These are phyloP conservation scores for Acrocephalus kingi DNA, from an alignment of 2,113 vertebrate species.

Conservation along the genomic window DNA sequence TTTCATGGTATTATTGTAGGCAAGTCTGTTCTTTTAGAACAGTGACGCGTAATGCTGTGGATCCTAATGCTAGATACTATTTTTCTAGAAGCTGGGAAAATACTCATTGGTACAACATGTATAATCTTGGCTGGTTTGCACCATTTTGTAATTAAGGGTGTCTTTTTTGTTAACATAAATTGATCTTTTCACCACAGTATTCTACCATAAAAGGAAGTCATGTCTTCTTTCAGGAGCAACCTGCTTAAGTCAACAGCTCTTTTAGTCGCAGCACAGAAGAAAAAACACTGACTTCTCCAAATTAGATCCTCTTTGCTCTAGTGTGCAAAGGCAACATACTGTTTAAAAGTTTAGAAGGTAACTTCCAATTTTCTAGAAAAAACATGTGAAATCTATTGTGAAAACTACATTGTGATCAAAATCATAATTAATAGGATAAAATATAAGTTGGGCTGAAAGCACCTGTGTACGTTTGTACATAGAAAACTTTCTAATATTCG, in stretches of 20 bases:
- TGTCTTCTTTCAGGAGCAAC: neutral
- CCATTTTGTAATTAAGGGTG: neutral
- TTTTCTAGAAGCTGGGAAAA: neutral
- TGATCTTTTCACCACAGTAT: neutral
- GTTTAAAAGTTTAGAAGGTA: neutral
- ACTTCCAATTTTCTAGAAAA: neutral
- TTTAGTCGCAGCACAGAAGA: neutral
- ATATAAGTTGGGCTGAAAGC: neutral
- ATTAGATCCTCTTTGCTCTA: neutral
- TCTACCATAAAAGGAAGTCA: neutral
- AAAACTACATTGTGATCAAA: neutral
- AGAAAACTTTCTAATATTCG: neutral
- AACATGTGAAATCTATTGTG: neutral
- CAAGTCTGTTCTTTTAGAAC: neutral
- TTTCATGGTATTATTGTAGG: neutral
- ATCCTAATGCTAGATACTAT: neutral
- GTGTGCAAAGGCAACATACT: neutral
- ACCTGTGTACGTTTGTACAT: neutral
- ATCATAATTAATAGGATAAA: neutral
- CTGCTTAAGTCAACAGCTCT: neutral
- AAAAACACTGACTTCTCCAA: neutral
- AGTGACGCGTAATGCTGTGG: neutral
- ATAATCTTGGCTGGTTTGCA: neutral
- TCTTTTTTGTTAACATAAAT: neutral
- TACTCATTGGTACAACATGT: neutral